Evolutionary conservation across 2,113 vertebrate genomes (phyloP).

Genomic region (Melospiza melodia): DNA sequence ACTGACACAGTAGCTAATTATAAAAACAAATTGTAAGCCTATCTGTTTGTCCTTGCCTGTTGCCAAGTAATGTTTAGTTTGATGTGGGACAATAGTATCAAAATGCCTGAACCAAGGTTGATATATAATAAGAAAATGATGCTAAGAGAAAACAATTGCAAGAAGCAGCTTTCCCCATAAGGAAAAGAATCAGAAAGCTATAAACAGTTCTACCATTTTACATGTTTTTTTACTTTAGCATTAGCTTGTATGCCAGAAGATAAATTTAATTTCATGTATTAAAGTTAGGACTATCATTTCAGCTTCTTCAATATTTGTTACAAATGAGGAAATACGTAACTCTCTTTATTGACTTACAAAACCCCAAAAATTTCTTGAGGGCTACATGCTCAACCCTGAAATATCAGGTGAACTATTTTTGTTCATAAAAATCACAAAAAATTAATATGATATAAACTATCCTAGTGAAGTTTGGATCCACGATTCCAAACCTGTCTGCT

Average conservation of each 20-base stretch:
- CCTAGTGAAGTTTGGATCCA: neutral
- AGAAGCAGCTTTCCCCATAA: neutral
- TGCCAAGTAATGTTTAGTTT: slow-evolving; percentile 55
- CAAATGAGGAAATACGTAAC: neutral
- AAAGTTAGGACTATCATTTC: neutral
- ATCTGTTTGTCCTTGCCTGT: slow-evolving; percentile 75
- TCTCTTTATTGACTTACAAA: neutral
- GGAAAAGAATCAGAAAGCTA: neutral
- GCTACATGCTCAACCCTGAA: neutral
- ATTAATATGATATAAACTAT: neutral
- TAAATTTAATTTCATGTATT: neutral
- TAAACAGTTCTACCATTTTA: neutral
- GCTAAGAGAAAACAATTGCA: slow-evolving; percentile 12
- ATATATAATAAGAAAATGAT: slow-evolving; percentile 27
- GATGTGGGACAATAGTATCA: slow-evolving; percentile 22
- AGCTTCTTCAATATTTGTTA: neutral
- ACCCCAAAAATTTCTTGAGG: neutral
- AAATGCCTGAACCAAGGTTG: slow-evolving; percentile 6
- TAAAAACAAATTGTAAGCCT: slow-evolving; percentile 74
- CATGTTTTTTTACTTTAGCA: neutral
- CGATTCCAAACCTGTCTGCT: neutral
- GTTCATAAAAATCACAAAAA: neutral
- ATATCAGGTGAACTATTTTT: neutral
- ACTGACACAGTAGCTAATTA: slow-evolving; percentile 77
- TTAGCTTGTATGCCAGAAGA: neutral